phyloP scores from a whole-genome alignment of 2,113 vertebrate genomes.

The Cranoglanis bouderius region DNA sequence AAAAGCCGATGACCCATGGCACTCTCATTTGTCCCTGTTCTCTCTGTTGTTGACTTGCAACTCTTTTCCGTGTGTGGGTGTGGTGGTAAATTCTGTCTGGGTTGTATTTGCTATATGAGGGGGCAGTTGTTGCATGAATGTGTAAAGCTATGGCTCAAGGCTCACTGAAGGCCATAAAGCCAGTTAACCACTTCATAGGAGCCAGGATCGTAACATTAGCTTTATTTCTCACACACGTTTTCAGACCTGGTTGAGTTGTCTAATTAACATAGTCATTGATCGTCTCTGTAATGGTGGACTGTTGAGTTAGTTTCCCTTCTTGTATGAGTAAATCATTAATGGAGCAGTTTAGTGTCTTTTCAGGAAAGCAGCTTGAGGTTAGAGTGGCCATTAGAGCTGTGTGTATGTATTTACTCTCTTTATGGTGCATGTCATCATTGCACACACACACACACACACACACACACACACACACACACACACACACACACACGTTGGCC shows the following conservation, averaged over 20 bases:
- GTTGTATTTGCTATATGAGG: neutral
- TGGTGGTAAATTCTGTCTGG: neutral
- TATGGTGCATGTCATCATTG: neutral
- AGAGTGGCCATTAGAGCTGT: slow-evolving; percentile 31
- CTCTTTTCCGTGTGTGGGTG: neutral
- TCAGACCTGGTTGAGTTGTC: slow-evolving; percentile 23
- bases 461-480: neutral
- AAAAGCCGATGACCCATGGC: slow-evolving; percentile 31
- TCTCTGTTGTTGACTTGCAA: neutral
- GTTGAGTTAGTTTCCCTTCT: slow-evolving; percentile 8
- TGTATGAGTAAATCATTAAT: slow-evolving; percentile 26
- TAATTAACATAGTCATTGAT: slow-evolving; percentile 41
- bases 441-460: neutral
- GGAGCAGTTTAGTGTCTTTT: neutral
- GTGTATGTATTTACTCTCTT: slow-evolving; percentile 30
- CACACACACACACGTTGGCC: slow-evolving; percentile 1
- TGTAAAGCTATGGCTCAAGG: neutral
- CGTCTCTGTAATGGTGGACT: slow-evolving; percentile 13
- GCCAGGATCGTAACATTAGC: neutral
- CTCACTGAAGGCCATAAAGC: neutral
- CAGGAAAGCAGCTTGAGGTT: slow-evolving; percentile 11
- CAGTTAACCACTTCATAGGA: slow-evolving; percentile 8
- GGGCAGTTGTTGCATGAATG: neutral
- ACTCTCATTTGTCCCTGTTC: neutral
- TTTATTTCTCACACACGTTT: slow-evolving; percentile 20